Evolutionary conservation across 2,888 invertebrate species (phyloP), one percentile per base, ranked within the genome.

Genomic region (Drosophila austrosaltans): DNA sequence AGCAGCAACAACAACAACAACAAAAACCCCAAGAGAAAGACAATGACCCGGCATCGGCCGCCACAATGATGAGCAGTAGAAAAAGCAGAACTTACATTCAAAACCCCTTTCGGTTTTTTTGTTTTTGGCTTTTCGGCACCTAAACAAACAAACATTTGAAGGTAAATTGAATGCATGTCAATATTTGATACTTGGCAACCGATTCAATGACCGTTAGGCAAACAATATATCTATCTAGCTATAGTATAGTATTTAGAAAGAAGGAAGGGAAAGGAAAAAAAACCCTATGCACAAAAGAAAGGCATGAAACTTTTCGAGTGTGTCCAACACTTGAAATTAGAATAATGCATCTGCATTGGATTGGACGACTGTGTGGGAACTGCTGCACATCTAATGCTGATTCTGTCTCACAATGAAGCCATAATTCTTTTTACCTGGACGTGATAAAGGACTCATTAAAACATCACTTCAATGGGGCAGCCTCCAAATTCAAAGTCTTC

Each of bases 371-470:
- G 65, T 75, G 75, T 83, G 88, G 81, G 86, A 88, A 86, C 77
- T 75, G 39, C 30, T 32, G 20, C 20, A 36, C 20, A 36, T 32
- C 20, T 56, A 32, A 59, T 63, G 42, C 30, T 56, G 40, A 54
- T 64, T 71, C 57, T 20, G 58, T 40, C 80, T 22, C 69, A 82
- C 88, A 87, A 84, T 86, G 86, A 86, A 86, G 85, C 85, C 79
- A 89, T 86, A 89, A 86, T 89, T 86, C 85, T 77, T 84, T 72
- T 42, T 71, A 60, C 30, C 53, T 61, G 75, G 87, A 85, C 79
- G 89, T 86, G 89, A 89, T 86, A 86, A 89, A 86, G 85, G 85
- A 86, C 89, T 86, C 89, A 89, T 86, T 86, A 86, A 86, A 86
- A 89, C 85, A 89, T 89, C 89, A 89, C 89, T 75, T 89, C 77